Percentiles rank a stretch among this genome's conserved stretches.
Evolutionary conservation across 2,113 vertebrate genomes (phyloP).

Genomic region (Cricetomys ansorgei): DNA sequence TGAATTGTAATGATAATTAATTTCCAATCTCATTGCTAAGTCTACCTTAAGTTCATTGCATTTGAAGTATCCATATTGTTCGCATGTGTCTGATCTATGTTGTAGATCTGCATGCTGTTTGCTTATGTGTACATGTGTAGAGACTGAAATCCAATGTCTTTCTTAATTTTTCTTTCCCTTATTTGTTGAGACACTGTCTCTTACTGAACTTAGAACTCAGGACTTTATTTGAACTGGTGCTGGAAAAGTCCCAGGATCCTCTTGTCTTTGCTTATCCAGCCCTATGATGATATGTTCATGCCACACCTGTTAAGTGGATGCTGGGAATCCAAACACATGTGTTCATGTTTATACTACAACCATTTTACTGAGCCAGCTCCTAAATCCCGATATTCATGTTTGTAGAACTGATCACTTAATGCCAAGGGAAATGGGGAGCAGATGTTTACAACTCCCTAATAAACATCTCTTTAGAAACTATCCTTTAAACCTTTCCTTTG

Average conservation of each 20-base stretch:
- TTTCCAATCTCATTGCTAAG: not conserved
- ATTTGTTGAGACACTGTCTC: not conserved
- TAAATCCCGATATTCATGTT: not conserved
- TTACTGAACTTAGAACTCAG: not conserved
- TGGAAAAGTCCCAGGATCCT: not conserved
- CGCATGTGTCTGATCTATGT: not conserved
- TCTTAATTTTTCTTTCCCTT: too few relatives aligned
- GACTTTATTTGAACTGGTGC: not conserved
- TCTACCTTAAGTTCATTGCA: constrained; percentile 41
- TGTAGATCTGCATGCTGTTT: not conserved
- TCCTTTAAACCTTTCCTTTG: constrained; percentile 21
- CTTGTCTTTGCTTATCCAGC: not conserved
- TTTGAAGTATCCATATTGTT: not conserved
- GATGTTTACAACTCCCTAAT: not conserved
- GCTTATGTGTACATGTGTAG: too few relatives aligned
- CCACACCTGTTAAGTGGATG: not conserved
- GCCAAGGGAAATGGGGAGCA: not conserved
- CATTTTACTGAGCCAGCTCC: not conserved
- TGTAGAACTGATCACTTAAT: not conserved
- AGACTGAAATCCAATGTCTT: not conserved
- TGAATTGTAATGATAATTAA: constrained; percentile 35
- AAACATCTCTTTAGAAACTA: constrained; percentile 4
- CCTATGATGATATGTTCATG: not conserved
- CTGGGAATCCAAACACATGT: not conserved
- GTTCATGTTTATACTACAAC: not conserved